A percentile compares a stretch with the other conserved stretches of the same genome.
Evolutionary conservation across 2,797 vertebrate species (phyloP).

Genomic region (Clamator glandarius): DNA sequence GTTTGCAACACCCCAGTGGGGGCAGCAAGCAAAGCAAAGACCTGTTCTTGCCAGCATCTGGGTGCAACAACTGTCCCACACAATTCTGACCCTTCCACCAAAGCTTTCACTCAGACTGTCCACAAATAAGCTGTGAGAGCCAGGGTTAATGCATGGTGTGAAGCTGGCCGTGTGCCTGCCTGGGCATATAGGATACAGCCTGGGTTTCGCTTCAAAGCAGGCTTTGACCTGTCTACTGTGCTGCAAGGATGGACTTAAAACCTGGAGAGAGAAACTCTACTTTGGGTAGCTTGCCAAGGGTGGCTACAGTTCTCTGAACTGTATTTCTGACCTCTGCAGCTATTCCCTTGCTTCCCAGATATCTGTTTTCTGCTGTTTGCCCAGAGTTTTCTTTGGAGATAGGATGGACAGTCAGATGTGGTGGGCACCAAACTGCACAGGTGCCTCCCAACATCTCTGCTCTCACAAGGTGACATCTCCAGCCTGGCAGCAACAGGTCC

Average conservation of each 20-base stretch:
- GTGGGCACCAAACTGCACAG: not conserved
- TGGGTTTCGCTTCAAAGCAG: conserved; percentile 59
- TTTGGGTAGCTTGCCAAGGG: not conserved
- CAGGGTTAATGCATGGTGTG: not conserved
- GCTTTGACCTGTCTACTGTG: conserved; percentile 63
- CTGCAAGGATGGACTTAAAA: conserved; percentile 57
- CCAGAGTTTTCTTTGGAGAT: not conserved
- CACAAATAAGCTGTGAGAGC: conserved; percentile 37
- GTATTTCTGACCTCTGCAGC: conserved; percentile 21
- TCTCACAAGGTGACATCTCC: not conserved
- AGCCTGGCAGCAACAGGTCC: not conserved
- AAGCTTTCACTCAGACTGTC: conserved; percentile 48
- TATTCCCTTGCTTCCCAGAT: conserved; percentile 5
- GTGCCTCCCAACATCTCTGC: not conserved
- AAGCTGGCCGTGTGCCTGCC: conserved; percentile 46
- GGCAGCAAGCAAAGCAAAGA: not conserved
- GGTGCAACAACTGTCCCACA: not conserved
- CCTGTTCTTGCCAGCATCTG: not conserved
- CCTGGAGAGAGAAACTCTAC: conserved; percentile 32
- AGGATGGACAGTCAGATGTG: not conserved
- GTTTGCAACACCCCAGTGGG: not conserved
- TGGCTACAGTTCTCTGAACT: not conserved
- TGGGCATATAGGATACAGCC: conserved; percentile 51
- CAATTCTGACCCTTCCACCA: conserved; percentile 26
- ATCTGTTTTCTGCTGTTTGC: not conserved